Evolutionary conservation across 2,113 vertebrate genomes (phyloP).

Genomic region (Hemiprocne comata): DNA sequence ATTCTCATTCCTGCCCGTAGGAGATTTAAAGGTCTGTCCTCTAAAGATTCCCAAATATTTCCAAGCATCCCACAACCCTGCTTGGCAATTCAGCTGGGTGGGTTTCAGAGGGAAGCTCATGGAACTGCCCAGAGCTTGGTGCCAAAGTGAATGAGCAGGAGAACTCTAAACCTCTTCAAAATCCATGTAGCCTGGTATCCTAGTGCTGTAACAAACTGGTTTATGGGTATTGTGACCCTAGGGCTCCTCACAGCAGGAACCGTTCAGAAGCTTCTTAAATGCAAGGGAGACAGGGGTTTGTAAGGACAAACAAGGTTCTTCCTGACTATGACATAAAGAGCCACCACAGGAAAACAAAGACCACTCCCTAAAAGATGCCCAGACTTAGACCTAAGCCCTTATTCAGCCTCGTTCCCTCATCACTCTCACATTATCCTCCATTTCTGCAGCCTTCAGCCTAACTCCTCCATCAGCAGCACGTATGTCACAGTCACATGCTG

Average conservation of each 20-base stretch:
- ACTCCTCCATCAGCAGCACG: not conserved
- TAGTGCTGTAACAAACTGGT: not conserved
- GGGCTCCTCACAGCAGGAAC: not conserved
- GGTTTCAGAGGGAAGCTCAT: not conserved
- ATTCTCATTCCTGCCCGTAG: not conserved
- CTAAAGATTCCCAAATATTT: not conserved
- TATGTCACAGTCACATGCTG: fast-evolving
- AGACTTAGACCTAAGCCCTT: not conserved
- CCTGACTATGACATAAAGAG: not conserved
- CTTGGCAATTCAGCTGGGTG: not conserved
- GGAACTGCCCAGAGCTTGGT: not conserved
- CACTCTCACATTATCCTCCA: not conserved
- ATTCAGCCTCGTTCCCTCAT: not conserved
- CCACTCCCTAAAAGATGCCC: not conserved
- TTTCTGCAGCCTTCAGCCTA: not conserved
- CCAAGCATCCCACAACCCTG: not conserved
- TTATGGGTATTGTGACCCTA: not conserved
- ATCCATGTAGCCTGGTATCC: not conserved
- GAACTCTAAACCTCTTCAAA: not conserved
- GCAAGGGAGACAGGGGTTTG: not conserved
- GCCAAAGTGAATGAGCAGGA: not conserved
- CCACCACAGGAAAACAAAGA: not conserved
- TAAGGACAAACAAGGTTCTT: not conserved
- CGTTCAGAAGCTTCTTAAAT: not conserved
- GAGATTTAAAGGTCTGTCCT: not conserved